Evolutionary conservation across 2,888 invertebrate species (phyloP).

Genomic region (Yponomeuta plumbellus): DNA sequence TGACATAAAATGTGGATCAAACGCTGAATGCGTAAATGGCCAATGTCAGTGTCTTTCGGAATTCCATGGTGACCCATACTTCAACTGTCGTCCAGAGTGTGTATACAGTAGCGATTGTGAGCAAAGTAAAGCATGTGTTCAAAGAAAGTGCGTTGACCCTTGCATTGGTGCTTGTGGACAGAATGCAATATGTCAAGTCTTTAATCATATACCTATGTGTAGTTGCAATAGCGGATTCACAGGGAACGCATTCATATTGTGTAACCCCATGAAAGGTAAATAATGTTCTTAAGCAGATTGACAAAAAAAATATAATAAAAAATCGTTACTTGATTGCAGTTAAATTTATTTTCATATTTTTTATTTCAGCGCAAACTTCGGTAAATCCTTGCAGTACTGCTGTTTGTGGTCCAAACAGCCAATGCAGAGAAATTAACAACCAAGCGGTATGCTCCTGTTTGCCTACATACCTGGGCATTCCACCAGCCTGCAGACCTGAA

Average conservation of each 20-base stretch:
- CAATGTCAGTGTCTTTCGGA: conserved; percentile 83
- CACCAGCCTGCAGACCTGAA: conserved; percentile 85
- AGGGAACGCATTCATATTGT: conserved; percentile 73
- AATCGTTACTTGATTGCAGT: background rate
- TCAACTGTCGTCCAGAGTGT: conserved; percentile 87
- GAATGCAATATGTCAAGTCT: conserved; percentile 75
- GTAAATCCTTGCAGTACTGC: conserved; percentile 81
- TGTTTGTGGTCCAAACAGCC: conserved; percentile 84
- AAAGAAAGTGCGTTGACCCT: conserved; percentile 85
- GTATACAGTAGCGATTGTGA: conserved; percentile 85
- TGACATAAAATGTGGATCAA: conserved; percentile 82
- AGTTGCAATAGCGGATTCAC: conserved; percentile 79
- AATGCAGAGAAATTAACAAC: conserved; percentile 78
- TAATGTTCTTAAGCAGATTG: conserved; percentile 8
- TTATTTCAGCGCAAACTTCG: conserved; percentile 38
- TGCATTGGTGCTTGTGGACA: conserved; percentile 84
- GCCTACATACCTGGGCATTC: conserved; percentile 81
- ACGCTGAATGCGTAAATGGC: conserved; percentile 80
- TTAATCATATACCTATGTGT: conserved; percentile 82
- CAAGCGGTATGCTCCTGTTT: conserved; percentile 85
- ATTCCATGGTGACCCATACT: conserved; percentile 85
- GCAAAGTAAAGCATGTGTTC: conserved; percentile 81
- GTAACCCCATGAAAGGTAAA: conserved; percentile 76
- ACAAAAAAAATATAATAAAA: background rate
- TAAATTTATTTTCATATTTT: conserved; percentile 13